Evolutionary conservation across 1,140 invertebrate genomes (phyloP), one percentile per base, ranked within the genome.

Genomic region (Steinernema feltiae): DNA sequence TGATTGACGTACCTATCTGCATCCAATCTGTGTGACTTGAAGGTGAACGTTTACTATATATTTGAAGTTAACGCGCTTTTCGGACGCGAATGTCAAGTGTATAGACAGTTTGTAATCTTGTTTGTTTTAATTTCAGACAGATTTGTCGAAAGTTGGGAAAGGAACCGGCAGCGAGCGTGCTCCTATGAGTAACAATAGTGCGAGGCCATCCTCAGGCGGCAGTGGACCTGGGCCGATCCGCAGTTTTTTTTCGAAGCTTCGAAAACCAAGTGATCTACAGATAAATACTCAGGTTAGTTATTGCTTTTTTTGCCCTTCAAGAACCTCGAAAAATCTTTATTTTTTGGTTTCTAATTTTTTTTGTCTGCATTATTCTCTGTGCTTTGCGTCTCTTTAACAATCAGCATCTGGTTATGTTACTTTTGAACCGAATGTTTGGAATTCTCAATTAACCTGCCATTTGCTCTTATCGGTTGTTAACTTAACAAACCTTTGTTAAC

Each of bases 201-300:
- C 29, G 24, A 12, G 53, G 12, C 53, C 53, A 27, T 63, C 53
- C 3, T 63, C 53, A 21, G 75, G 41, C 31, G 76, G 73, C 2
- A 70, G 73, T 70, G 72, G 73, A 1, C 24, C 46, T 3, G 79
- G 79, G n/a, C 77, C 77, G 1, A 80, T 80, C n/a, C 79, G 79
- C 7, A 71, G 79, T 24, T 80, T 80, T 72, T 79, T 80, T 78
- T 76, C 73, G 7, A 80, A 80, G 71, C 75, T 80, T 27, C 74
- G 79, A 0, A 80, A 80, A 69, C 79, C 79, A 0, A 76, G 73
- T 0, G 77, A 79, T 63, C 73, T 77, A n/a, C 74, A 75, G 74
- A 70, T 73, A 3, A 29, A 41, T 75, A 30, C 41, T 72, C 46
- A 46, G 0, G 71, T 27, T 2, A 1, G 72, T 73, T 30, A 21